Evolutionary conservation across 2,797 vertebrate genomes (phyloP).

Genomic region (Enteromius treurensis): DNA sequence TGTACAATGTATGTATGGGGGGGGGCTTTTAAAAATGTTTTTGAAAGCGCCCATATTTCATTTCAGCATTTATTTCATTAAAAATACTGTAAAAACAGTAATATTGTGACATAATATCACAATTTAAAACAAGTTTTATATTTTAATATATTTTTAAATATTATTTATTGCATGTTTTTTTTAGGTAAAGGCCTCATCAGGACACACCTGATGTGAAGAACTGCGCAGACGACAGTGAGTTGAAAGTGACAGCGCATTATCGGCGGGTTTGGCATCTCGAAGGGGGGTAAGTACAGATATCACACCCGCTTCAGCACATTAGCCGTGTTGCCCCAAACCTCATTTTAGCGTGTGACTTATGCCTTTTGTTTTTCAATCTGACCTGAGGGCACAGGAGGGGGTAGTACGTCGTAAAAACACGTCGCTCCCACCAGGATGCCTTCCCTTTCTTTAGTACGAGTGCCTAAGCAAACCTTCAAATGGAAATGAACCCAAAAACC

Average conservation of each 20-base stretch:
- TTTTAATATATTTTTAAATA: background rate
- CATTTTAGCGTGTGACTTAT: slow-evolving; percentile 76
- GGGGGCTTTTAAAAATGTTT: background rate
- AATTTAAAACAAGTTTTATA: background rate
- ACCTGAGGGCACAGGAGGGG: slow-evolving; percentile 67
- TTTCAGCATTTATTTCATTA: background rate
- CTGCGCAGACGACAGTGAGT: slow-evolving; percentile 8
- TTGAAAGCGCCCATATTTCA: background rate
- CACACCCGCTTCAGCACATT: slow-evolving; percentile 68
- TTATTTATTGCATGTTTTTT: background rate
- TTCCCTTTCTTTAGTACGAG: slow-evolving; percentile 71
- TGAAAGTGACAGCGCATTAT: slow-evolving; percentile 26
- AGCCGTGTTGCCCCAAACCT: slow-evolving; percentile 70
- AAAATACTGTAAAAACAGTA: background rate
- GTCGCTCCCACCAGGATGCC: slow-evolving; percentile 41
- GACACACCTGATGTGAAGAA: slow-evolving; percentile 1
- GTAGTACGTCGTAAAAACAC: slow-evolving; percentile 58
- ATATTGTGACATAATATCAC: background rate
- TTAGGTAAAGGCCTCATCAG: background rate
- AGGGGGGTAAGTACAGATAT: slow-evolving; percentile 67
- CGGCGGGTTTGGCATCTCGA: slow-evolving; percentile 4
- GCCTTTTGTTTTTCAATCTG: slow-evolving; percentile 72
- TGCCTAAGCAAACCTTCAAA: slow-evolving; percentile 72
- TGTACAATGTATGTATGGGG: no score
- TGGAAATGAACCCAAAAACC: slow-evolving; percentile 80